These are phyloP conservation scores for Parus major DNA, from an alignment of 2,113 vertebrate genomes.

Conservation along the genomic window DNA sequence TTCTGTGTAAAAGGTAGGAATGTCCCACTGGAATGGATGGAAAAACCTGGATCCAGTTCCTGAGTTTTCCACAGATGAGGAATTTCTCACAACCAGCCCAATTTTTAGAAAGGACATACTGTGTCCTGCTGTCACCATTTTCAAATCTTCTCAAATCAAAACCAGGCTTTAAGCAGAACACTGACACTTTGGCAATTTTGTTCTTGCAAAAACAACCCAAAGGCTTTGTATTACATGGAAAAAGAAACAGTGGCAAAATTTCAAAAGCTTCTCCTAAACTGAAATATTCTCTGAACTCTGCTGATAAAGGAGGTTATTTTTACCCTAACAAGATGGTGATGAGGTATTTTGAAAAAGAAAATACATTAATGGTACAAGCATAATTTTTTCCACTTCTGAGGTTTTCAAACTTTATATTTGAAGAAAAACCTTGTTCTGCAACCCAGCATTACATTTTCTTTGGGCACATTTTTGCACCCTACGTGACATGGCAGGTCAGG, in stretches of 20 bases:
- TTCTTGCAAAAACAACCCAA: neutral
- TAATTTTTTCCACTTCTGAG: neutral
- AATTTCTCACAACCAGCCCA: neutral
- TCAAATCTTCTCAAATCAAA: neutral
- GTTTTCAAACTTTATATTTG: neutral
- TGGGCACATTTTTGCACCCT: neutral
- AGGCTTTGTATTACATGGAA: neutral
- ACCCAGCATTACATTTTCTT: neutral
- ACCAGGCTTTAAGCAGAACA: neutral
- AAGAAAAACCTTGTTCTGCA: neutral
- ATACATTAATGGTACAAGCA: neutral
- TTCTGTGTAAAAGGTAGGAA: neutral
- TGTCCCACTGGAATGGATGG: fast-evolving
- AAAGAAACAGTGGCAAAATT: neutral
- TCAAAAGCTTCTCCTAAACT: neutral
- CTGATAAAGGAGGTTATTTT: neutral
- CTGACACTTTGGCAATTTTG: neutral
- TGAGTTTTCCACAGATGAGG: neutral
- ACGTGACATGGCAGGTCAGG: neutral
- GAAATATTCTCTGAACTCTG: neutral
- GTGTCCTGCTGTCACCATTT: neutral
- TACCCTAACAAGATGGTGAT: neutral
- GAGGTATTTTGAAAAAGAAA: neutral
- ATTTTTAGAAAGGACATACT: neutral
- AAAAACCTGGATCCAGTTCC: neutral